These are phyloP conservation scores for Crepidodera aurea DNA, from an alignment of 2,888 invertebrate species.

Conservation along the genomic window DNA sequence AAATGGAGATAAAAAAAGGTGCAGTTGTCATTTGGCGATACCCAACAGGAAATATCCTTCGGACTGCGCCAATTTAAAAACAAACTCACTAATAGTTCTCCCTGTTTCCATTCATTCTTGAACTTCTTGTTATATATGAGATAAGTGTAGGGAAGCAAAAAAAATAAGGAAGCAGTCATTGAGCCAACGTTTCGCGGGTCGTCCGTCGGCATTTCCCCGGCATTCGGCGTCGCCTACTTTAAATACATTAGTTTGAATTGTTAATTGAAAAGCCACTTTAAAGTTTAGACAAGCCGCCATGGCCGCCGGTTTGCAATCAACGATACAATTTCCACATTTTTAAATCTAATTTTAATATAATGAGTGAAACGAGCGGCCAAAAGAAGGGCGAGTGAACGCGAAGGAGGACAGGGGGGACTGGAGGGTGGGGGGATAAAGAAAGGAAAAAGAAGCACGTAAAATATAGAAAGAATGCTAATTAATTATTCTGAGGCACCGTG, in stretches of 20 bases:
- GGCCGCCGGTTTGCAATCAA: conserved; percentile 59
- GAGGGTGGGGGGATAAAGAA: neutral
- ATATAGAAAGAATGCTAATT: conserved; percentile 68
- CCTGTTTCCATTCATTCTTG: too few species aligned
- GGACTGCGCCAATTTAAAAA: too few species aligned
- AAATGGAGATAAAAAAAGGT: too few species aligned
- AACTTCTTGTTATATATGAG: too few species aligned
- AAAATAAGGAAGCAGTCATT: too few species aligned
- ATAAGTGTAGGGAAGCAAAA: too few species aligned
- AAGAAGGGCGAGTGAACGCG: conserved; percentile 35
- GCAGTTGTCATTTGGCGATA: too few species aligned
- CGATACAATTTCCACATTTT: conserved; percentile 64
- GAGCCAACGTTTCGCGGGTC: too few species aligned
- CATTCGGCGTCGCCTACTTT: neutral
- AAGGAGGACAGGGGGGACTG: conserved; percentile 41
- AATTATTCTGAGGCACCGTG: conserved; percentile 68
- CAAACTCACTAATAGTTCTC: too few species aligned
- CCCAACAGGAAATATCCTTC: too few species aligned
- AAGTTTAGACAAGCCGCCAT: conserved; percentile 50
- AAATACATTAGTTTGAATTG: conserved; percentile 59
- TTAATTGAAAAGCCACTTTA: conserved; percentile 64
- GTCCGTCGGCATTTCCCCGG: neutral
- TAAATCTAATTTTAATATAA: conserved; percentile 63
- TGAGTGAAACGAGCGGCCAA: conserved; percentile 47
- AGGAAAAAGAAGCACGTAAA: conserved; percentile 59